phyloP scores from a whole-genome alignment of 2,888 invertebrate genomes.

The Koerneria pararmatus region DNA sequence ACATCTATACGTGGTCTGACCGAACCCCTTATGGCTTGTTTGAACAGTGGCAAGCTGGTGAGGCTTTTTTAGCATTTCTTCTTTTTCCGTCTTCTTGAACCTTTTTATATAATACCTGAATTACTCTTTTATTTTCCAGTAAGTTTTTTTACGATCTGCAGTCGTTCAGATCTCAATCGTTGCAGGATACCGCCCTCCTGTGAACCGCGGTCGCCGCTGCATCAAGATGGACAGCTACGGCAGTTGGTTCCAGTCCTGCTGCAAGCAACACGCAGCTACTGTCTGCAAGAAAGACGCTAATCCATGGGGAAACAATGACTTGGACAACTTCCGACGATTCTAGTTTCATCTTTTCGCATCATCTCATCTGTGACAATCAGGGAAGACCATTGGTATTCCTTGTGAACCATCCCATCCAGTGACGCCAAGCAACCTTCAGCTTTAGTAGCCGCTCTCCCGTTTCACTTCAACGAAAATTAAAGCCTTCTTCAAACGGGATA shows the following conservation, averaged over 20 bases:
- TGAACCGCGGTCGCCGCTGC: constrained; percentile 52
- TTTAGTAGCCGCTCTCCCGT: no score
- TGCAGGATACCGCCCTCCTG: constrained; percentile 40
- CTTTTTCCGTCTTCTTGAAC: background rate
- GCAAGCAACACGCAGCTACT: constrained; percentile 52
- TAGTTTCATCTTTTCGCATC: no score
- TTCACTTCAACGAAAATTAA: no score
- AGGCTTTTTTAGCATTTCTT: constrained; percentile 12
- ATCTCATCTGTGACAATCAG: no score
- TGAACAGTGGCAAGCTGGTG: constrained; percentile 49
- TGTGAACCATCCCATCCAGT: no score
- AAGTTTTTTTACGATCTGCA: no score
- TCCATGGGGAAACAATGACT: constrained; percentile 14
- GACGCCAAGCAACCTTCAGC: no score
- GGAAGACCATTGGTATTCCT: no score
- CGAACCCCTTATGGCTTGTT: constrained; percentile 40
- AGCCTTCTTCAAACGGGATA: no score
- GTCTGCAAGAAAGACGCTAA: constrained; percentile 44
- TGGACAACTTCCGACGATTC: no score
- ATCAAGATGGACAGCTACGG: constrained; percentile 50
- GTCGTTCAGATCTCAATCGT: background rate
- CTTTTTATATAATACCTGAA: background rate
- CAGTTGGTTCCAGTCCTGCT: constrained; percentile 57
- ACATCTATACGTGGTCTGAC: constrained; percentile 48
- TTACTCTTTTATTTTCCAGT: background rate